Percentiles rank a stretch among this genome's conserved stretches.
Evolutionary conservation across 2,113 vertebrate species (phyloP).

Genomic region (Hyaena hyaena): DNA sequence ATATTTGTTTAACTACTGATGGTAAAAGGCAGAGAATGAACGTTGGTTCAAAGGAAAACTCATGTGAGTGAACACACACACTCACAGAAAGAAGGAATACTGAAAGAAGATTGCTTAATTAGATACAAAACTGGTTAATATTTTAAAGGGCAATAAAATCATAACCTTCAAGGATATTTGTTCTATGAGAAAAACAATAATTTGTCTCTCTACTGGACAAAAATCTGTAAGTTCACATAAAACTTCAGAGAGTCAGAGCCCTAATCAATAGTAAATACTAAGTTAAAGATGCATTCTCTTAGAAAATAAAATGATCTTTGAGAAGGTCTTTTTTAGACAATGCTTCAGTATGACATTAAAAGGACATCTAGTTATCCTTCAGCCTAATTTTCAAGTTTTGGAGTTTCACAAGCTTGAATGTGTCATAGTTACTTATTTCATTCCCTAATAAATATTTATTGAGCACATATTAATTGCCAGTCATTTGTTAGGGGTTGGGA

Average conservation of each 20-base stretch:
- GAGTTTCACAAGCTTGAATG: neutral
- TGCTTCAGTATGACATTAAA: neutral
- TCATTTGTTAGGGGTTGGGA: neutral
- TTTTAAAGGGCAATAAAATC: neutral
- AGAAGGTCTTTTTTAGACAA: neutral
- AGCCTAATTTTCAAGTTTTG: conserved; percentile 19
- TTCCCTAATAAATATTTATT: neutral
- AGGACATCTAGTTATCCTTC: neutral
- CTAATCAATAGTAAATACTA: conserved; percentile 23
- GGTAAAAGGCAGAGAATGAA: neutral
- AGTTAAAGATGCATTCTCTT: neutral
- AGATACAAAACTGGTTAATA: conserved; percentile 13
- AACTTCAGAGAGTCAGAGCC: neutral
- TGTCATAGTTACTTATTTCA: neutral
- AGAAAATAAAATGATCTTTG: neutral
- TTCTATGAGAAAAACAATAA: neutral
- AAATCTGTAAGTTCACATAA: neutral
- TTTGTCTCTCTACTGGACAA: neutral
- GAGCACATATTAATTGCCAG: neutral
- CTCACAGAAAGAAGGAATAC: neutral
- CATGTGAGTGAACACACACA: neutral
- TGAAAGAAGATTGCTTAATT: neutral
- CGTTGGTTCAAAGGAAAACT: conserved; percentile 5
- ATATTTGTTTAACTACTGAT: neutral
- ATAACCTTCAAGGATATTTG: neutral